Evolutionary conservation across 2,888 invertebrate genomes (phyloP).

Genomic region (Phorcus lineatus): DNA sequence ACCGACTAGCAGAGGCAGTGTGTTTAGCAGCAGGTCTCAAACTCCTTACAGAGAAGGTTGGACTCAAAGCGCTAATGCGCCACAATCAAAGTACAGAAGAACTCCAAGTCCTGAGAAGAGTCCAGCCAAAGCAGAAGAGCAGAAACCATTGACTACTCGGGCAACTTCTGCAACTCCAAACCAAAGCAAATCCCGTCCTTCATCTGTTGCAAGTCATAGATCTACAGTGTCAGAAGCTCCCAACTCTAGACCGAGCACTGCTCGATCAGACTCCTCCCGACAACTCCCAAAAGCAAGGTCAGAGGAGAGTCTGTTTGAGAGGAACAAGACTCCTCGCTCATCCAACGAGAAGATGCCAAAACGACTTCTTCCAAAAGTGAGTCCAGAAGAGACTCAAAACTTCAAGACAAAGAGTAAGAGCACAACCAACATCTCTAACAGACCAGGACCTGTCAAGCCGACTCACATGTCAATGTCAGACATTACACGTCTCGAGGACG

Average conservation of each 20-base stretch:
- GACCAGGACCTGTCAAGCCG: conserved; percentile 60
- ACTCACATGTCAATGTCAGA: conserved; percentile 62
- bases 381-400: conserved; percentile 49
- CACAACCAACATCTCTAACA: conserved; percentile 52
- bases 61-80: neutral
- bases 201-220: conserved; percentile 35
- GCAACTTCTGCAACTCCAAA: conserved; percentile 17
- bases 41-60: conserved; percentile 4
- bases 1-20: conserved; percentile 34
- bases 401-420: conserved; percentile 64
- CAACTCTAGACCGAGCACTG: conserved; percentile 26
- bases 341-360: conserved; percentile 55
- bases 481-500: conserved; percentile 38
- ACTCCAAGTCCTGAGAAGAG: neutral
- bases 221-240: conserved; percentile 31
- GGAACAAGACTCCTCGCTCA: conserved; percentile 27
- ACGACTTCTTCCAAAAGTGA: conserved; percentile 60
- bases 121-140: neutral
- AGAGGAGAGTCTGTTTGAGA: conserved; percentile 64
- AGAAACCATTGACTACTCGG: neutral
- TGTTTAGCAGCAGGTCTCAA: conserved; percentile 19
- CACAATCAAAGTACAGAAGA: neutral
- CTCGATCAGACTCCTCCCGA: conserved; percentile 35
- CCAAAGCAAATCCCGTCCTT: conserved; percentile 27
- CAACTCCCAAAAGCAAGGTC: conserved; percentile 56